phyloP scores from a whole-genome alignment of 2,888 invertebrate genomes.

The Adelphocoris suturalis region DNA sequence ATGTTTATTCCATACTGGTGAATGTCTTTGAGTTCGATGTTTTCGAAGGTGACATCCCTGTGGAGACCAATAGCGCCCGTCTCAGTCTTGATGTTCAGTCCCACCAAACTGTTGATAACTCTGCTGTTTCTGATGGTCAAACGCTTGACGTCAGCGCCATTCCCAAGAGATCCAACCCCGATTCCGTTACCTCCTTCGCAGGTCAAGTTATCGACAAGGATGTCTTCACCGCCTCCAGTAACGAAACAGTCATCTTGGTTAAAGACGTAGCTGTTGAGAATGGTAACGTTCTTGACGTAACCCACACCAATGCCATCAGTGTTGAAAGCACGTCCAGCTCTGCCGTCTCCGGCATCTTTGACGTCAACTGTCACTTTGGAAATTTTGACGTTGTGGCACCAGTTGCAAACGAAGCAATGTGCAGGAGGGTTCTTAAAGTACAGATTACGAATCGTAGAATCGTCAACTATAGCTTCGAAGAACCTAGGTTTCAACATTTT shows the following conservation, averaged over 20 bases:
- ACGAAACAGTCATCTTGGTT: constrained; percentile 59
- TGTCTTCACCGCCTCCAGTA: constrained; percentile 3
- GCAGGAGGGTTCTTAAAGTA: constrained; percentile 36
- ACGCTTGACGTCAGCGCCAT: not conserved
- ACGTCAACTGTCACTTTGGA: constrained; percentile 20
- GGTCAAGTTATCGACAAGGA: constrained; percentile 18
- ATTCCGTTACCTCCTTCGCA: constrained; percentile 56
- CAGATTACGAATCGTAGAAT: constrained; percentile 26
- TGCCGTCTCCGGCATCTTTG: constrained; percentile 41
- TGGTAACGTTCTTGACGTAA: constrained; percentile 15
- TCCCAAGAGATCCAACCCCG: constrained; percentile 2
- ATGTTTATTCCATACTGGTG: constrained; percentile 35
- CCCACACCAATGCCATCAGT: constrained; percentile 52
- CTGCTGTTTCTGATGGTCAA: constrained; percentile 35
- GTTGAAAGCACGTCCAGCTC: constrained; percentile 37
- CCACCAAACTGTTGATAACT: constrained; percentile 24
- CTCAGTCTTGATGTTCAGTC: constrained; percentile 34
- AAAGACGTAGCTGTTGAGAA: constrained; percentile 32
- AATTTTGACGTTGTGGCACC: constrained; percentile 42
- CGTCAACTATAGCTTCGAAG: constrained; percentile 14
- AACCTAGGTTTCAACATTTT: constrained; percentile 1
- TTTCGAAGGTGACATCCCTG: constrained; percentile 34
- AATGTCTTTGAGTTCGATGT: constrained; percentile 32
- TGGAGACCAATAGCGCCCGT: not conserved
- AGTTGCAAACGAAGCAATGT: constrained; percentile 38